These are phyloP conservation scores for Diarsia brunnea DNA, from an alignment of 2,888 invertebrate species.

Conservation along the genomic window DNA sequence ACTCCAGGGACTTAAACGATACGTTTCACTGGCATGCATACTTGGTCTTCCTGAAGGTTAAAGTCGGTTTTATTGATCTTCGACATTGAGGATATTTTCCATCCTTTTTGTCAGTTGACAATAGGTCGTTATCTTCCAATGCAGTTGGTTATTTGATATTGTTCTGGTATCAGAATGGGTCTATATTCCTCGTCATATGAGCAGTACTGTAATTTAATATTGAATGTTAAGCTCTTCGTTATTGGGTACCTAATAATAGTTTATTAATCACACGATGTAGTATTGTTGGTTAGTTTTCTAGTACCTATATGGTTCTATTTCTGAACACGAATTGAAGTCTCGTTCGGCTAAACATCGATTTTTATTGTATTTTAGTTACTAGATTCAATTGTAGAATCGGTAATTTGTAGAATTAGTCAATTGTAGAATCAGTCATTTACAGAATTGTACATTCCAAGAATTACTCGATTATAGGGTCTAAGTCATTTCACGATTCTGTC, in stretches of 20 bases:
- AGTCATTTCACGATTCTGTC: too few species aligned
- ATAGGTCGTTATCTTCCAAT: conserved; percentile 54
- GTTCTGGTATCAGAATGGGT: conserved; percentile 34
- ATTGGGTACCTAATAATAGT: not conserved
- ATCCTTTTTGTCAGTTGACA: conserved; percentile 49
- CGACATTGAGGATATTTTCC: conserved; percentile 2
- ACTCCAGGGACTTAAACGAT: not conserved
- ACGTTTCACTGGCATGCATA: not conserved
- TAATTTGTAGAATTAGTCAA: too few species aligned
- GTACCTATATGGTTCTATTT: not conserved
- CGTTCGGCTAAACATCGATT: not conserved
- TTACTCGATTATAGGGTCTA: too few species aligned
- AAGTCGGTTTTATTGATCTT: conserved; percentile 21
- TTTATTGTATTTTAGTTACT: not conserved
- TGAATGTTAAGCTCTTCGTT: conserved; percentile 12
- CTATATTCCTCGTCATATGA: conserved; percentile 39
- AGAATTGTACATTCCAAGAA: too few species aligned
- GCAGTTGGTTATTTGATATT: conserved; percentile 50
- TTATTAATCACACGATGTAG: not conserved
- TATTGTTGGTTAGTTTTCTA: not conserved
- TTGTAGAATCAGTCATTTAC: too few species aligned
- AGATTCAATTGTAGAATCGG: too few species aligned
- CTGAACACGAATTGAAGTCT: not conserved
- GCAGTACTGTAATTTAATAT: conserved; percentile 32
- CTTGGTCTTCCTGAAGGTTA: not conserved